Conservation (phyloP, 2,113 vertebrate species). For the Heterotilapia buettikoferi region DNA sequence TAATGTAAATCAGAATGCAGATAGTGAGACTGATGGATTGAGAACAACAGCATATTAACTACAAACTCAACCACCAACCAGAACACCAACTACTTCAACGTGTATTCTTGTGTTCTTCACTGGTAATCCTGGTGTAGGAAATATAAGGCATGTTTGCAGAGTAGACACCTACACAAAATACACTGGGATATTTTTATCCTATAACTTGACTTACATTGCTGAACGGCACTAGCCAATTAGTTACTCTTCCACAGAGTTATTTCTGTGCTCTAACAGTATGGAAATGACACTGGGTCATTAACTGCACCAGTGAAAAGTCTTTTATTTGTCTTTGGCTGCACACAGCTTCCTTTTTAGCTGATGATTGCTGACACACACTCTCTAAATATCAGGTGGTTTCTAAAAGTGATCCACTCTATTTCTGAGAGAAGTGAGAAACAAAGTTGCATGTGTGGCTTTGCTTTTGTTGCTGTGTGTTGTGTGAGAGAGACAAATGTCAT, state of each 20-base stretch:
- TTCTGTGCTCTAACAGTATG: not conserved
- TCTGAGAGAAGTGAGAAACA: not conserved
- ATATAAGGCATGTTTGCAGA: not conserved
- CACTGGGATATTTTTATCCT: not conserved
- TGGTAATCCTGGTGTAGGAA: not conserved
- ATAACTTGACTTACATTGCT: rapidly evolving
- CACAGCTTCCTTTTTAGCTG: not conserved
- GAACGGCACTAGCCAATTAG: not conserved
- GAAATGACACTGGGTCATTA: not conserved
- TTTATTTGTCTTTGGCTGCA: not conserved
- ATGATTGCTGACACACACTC: not conserved
- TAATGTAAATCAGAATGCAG: not conserved
- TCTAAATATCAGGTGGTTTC: not conserved
- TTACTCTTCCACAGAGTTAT: not conserved
- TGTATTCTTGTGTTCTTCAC: not conserved
- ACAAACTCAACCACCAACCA: not conserved
- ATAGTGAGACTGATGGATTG: not conserved
- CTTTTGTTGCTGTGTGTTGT: not conserved
- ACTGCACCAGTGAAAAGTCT: not conserved
- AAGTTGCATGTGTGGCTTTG: not conserved
- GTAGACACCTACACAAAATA: rapidly evolving
- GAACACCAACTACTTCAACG: not conserved
- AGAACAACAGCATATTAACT: not conserved
- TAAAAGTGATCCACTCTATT: rapidly evolving
- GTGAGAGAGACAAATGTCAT: not conserved